Evolutionary conservation across 2,888 invertebrate genomes (phyloP), one percentile per base, ranked within the genome.

Genomic region (Teinopalpus imperialis): DNA sequence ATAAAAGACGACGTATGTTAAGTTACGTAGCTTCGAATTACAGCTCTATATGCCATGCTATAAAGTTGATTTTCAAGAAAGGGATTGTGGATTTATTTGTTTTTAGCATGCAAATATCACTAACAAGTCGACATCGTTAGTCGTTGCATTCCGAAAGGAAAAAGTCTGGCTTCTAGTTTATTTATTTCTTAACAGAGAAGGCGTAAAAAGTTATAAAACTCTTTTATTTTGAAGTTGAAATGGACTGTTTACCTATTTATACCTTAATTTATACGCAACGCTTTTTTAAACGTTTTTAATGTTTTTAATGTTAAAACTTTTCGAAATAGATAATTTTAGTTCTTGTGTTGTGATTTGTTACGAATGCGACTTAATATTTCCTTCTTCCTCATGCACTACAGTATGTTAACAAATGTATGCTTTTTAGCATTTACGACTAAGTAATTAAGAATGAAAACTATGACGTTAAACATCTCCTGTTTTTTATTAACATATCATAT

Each of bases 61-160:
- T 39, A 31, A 1, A 14, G 39, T 21, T 14, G 7, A 27, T 27
- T 16, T 45, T 45, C 14, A 10, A 1, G 8, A n/a, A 21, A n/a
- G 5, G 27, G 5, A 3, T 10, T n/a, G 2, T 8, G 5, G 8
- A 6, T 21, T 34, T 23, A 23, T 46, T 41, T 46, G 35, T 36
- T 30, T 46, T 27, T 21, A 18, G 9, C 24, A 39, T 39, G 26
- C 35, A 41, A 46, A 46, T 36, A 46, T 35, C 18, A 18, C 18
- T 36, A 41, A 46, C 35, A 36, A 41, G 46, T 41, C 40, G 16
- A 46, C 46, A 46, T 46, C 46, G 46, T 46, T 46, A 46, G 46
- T n/a, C 40, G 35, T n/a, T 46, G 41, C 46, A 35, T 46, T 41
- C 35, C 5, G 40, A 40, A 41, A 23, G 34, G 21, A 34, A 46